phyloP scores from a whole-genome alignment of 2,888 invertebrate genomes.

The Boloria euphrosyne region DNA sequence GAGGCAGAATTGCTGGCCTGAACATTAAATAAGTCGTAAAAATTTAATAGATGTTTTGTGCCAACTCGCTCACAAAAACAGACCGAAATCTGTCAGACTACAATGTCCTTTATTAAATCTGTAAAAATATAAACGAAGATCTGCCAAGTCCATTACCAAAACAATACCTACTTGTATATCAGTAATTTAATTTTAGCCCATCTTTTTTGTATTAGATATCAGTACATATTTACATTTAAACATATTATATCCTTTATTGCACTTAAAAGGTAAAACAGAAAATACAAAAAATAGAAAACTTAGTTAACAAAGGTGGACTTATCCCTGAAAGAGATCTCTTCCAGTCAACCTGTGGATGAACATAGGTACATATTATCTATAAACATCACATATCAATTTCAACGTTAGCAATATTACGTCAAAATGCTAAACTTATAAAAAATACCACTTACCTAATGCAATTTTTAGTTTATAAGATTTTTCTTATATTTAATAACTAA shows the following conservation, averaged over 20 bases:
- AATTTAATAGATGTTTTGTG: slow-evolving; percentile 25
- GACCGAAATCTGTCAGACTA: slow-evolving; percentile 4
- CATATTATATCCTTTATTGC: too few relatives aligned
- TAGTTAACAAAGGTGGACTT: too few relatives aligned
- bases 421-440: not conserved
- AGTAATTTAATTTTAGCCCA: not conserved
- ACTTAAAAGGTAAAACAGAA: too few relatives aligned
- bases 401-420: too few relatives aligned
- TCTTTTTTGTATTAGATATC: not conserved
- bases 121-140: not conserved
- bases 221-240: too few relatives aligned
- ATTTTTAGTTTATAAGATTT: not conserved
- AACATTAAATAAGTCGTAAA: slow-evolving; percentile 26
- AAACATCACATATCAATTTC: too few relatives aligned
- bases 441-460: not conserved
- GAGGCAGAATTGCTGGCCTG: slow-evolving; percentile 5
- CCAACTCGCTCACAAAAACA: slow-evolving; percentile 25
- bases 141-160: too few relatives aligned
- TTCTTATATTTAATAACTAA: not conserved
- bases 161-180: too few relatives aligned
- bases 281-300: too few relatives aligned
- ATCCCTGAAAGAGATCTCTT: too few relatives aligned
- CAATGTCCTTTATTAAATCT: slow-evolving; percentile 25
- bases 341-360: too few relatives aligned
- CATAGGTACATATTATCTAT: too few relatives aligned